Base-by-base conservation (phyloP, 2,888 invertebrate genomes). In the Craniophora ligustri region DNA sequence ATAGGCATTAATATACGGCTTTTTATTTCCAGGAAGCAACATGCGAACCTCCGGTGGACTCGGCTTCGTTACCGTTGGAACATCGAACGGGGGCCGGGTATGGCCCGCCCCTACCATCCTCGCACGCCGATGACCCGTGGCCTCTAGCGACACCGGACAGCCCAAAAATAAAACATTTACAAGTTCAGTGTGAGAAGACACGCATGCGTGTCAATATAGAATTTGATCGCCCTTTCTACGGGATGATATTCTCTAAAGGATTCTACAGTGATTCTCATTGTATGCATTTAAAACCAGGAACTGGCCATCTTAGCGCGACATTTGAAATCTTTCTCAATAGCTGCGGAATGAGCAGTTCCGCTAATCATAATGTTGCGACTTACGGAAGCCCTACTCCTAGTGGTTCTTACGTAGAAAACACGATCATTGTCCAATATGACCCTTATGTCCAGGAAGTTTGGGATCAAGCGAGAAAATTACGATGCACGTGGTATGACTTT, bases 401-500 rank as follows among this genome's bases (percentile, higher is more conserved):
- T 65, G 98, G 98, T 41, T 97, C 98, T 75, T 98, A 98, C 85
- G 98, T 98, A 15, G 98, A 98, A 88, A 98, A 98, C 83, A 98
- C 98, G 0, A 98, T 98, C 72, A 98, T 98, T 78, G 97, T 98
- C 61, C 98, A 98, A 86, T 98, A 98, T 88, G 98, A 98, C 90
- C 98, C 98, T 0, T 97, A 98, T 86, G 98, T 98, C 8, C 98
- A 98, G 89, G 98, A 98, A 89, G 98, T 98, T 16, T 98, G 98
- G 98, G 98, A 98, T 95, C 98, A 98, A 86, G 97, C 98, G 2
- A 95, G 98, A 80, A 98, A 98, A 87, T 89, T 98, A 40, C 95
- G 98, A 54, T 98, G 98, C 88, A 98, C 98, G 23, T 98, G 98
- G 98, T 98, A 98, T 88, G 98, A 98, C 85, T 98, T 97, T 91